Conservation (phyloP, 2,113 vertebrate genomes). For the Plestiodon gilberti region DNA sequence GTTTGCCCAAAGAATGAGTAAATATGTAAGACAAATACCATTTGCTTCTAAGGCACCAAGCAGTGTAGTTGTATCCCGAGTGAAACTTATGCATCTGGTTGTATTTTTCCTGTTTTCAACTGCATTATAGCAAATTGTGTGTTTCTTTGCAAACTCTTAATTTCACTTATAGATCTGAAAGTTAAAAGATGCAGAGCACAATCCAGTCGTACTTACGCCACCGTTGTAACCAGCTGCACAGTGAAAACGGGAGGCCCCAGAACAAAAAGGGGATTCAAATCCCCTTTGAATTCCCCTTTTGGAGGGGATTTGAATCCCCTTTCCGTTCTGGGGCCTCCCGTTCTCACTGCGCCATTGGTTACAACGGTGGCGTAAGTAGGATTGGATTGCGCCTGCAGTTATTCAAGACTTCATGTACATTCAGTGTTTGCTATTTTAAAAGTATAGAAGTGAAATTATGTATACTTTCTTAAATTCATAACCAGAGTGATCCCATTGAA, state of each 20-base stretch:
- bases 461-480: neutral
- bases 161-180: constrained; percentile 23
- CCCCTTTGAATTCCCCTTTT: no score
- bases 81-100: constrained; percentile 8
- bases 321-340: no score
- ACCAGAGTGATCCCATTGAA: neutral
- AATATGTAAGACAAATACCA: constrained; percentile 35
- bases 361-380: no score
- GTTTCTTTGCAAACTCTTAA: constrained; percentile 31
- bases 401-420: neutral
- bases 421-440: neutral
- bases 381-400: no score
- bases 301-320: no score
- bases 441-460: neutral
- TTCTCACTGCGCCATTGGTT: no score
- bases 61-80: neutral
- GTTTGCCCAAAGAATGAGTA: neutral
- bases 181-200: constrained; percentile 24
- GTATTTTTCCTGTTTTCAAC: constrained; percentile 3
- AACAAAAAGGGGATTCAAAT: no score
- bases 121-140: neutral
- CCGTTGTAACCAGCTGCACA: no score
- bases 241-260: no score
- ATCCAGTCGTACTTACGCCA: no score
- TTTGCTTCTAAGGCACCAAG: neutral